Conservation (phyloP, 2,888 invertebrate genomes). For the Eurois occulta region DNA sequence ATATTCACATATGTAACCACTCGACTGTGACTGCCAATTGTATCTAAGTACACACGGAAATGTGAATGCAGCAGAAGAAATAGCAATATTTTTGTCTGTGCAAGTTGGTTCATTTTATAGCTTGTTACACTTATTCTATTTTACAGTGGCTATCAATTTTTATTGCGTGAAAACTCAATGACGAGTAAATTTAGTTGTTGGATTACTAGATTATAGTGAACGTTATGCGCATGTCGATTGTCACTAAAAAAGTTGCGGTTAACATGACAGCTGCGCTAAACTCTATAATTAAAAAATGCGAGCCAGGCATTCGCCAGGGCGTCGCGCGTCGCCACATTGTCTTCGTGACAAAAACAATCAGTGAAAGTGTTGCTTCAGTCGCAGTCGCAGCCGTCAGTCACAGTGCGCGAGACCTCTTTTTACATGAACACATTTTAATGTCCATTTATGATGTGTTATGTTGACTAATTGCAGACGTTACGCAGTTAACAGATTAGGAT, state of each 20-base stretch:
- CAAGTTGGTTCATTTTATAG: slow-evolving; percentile 9
- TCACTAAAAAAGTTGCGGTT: slow-evolving; percentile 21
- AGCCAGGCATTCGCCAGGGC: slow-evolving; percentile 26
- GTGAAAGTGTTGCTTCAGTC: slow-evolving; percentile 84
- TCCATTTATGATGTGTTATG: slow-evolving; percentile 74
- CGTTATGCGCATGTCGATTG: slow-evolving; percentile 15
- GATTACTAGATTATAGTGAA: slow-evolving; percentile 14
- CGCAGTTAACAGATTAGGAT: slow-evolving; percentile 70
- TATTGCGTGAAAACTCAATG: slow-evolving; percentile 12
- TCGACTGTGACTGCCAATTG: slow-evolving; percentile 37
- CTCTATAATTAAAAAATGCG: slow-evolving; percentile 57
- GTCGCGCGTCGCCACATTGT: slow-evolving; percentile 55
- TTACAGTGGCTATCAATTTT: slow-evolving; percentile 21
- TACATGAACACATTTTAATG: slow-evolving; percentile 82
- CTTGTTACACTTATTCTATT: slow-evolving; percentile 28
- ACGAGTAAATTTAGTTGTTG: neutral
- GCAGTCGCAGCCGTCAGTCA: slow-evolving; percentile 71
- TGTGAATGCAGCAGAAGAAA: slow-evolving; percentile 42
- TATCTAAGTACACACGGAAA: slow-evolving; percentile 30
- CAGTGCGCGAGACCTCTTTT: slow-evolving; percentile 74
- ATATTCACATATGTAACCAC: slow-evolving; percentile 36
- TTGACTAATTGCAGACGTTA: slow-evolving; percentile 73
- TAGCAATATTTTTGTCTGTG: slow-evolving; percentile 43
- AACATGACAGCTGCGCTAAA: slow-evolving; percentile 44
- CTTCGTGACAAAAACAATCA: slow-evolving; percentile 82